phyloP scores from a whole-genome alignment of 2,113 vertebrate species.

The Rattus rattus region DNA sequence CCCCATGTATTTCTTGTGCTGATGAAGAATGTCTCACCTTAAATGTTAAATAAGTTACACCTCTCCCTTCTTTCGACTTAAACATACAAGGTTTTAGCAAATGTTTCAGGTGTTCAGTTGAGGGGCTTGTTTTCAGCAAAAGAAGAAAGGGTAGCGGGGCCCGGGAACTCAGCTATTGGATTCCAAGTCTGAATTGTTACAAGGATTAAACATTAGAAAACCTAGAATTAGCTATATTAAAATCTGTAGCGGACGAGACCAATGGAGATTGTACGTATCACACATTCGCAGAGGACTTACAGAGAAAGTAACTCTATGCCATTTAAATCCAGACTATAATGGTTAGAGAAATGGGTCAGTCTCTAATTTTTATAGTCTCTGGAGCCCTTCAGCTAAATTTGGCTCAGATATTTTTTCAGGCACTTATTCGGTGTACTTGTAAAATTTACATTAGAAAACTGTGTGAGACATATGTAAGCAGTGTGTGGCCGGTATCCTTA shows the following conservation, averaged over 20 bases:
- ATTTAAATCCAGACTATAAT: conserved; percentile 40
- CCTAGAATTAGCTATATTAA: conserved; percentile 39
- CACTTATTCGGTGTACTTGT: conserved; percentile 32
- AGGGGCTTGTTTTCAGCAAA: conserved; percentile 39
- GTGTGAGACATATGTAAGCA: background rate
- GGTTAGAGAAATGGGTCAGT: conserved; percentile 57
- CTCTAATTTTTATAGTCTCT: conserved; percentile 61
- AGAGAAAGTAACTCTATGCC: conserved; percentile 13
- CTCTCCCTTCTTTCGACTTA: conserved; percentile 2
- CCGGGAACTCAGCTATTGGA: conserved; percentile 1
- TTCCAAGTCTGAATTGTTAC: conserved; percentile 38
- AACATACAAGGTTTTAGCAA: background rate
- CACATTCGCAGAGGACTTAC: conserved; percentile 51
- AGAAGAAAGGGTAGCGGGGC: background rate
- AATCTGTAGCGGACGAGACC: conserved; percentile 39
- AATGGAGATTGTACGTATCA: conserved; percentile 43
- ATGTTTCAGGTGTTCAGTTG: conserved; percentile 10
- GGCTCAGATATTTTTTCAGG: conserved; percentile 47
- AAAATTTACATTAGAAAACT: conserved; percentile 44
- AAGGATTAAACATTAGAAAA: conserved; percentile 52
- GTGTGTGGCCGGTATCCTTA: background rate
- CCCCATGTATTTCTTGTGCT: background rate
- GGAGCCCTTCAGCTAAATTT: conserved; percentile 51
- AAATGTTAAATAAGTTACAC: conserved; percentile 31
- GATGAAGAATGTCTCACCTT: conserved; percentile 22